A percentile compares a stretch with the other conserved stretches of the same genome.
These are phyloP conservation scores for Drosophila stalkeri DNA, from an alignment of 2,888 invertebrate species.

Conservation along the genomic window DNA sequence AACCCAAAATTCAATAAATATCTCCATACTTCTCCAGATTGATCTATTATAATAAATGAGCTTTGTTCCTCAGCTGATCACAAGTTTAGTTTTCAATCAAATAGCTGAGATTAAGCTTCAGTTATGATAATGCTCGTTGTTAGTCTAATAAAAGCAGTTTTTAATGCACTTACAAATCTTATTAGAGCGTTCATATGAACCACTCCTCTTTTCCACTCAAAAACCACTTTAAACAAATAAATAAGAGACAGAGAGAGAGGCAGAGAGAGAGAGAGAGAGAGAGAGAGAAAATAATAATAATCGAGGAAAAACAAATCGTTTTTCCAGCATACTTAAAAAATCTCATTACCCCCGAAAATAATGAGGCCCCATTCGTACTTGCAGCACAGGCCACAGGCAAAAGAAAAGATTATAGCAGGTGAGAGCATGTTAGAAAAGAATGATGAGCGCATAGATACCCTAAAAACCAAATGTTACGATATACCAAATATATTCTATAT, in stretches of 20 bases:
- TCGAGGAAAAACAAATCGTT: conserved; percentile 33
- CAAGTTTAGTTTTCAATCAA: conserved; percentile 9
- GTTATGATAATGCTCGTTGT: conserved; percentile 10
- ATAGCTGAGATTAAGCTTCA: conserved; percentile 23
- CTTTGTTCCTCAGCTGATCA: neutral
- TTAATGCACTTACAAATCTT: conserved; percentile 36
- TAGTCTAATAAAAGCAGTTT: conserved; percentile 16
- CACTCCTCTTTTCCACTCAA: conserved; percentile 17
- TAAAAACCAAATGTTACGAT: neutral
- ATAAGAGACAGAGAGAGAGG: neutral
- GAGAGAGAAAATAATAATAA: conserved; percentile 22
- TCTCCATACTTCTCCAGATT: conserved; percentile 1
- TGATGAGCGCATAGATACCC: conserved; percentile 4
- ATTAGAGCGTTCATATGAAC: conserved; percentile 18
- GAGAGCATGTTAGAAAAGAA: neutral
- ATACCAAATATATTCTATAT: neutral
- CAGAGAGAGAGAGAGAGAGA: neutral
- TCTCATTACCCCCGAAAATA: conserved; percentile 63
- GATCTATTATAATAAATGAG: conserved; percentile 14
- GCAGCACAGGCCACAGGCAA: conserved; percentile 36
- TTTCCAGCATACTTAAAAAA: conserved; percentile 52
- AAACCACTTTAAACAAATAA: conserved; percentile 35
- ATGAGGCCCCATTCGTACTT: conserved; percentile 61
- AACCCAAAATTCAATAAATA: neutral
- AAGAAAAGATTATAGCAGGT: conserved; percentile 6